Evolutionary conservation across 1,140 invertebrate genomes (phyloP).

Genomic region (Ooceraea biroi): DNA sequence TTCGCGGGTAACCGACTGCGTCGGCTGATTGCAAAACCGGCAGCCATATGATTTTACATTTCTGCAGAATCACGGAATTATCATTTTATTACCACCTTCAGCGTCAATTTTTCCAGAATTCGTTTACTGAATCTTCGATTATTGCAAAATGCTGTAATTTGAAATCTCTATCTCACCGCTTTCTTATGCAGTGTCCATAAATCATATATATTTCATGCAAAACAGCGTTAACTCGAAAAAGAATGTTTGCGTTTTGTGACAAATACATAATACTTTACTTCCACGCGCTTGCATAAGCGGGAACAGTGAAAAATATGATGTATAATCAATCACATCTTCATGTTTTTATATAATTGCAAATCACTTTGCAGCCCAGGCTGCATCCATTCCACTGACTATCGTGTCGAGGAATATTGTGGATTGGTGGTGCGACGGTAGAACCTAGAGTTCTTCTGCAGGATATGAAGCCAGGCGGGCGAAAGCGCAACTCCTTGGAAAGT

Average conservation of each 20-base stretch:
- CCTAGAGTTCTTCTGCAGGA: conserved; percentile 45
- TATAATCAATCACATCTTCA: too few species aligned
- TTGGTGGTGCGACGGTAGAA: background rate
- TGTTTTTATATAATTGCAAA: conserved; percentile 13
- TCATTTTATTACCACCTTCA: conserved; percentile 5
- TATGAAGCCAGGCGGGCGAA: conserved; percentile 69
- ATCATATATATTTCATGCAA: background rate
- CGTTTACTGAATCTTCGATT: too few species aligned
- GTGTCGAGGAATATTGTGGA: conserved; percentile 15
- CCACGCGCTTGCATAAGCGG: background rate
- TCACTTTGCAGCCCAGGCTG: too few species aligned
- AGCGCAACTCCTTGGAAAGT: conserved; percentile 71
- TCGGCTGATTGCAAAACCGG: conserved; percentile 51
- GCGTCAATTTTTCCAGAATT: background rate
- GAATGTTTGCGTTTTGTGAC: conserved; percentile 17
- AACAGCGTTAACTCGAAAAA: background rate
- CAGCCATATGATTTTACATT: conserved; percentile 8
- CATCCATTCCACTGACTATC: conserved; percentile 11
- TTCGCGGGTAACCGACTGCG: conserved; percentile 40
- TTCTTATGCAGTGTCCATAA: background rate
- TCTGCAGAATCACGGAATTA: background rate
- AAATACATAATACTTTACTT: conserved; percentile 43
- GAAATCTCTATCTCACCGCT: conserved; percentile 6
- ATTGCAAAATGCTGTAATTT: conserved; percentile 18
- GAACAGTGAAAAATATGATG: too few species aligned